Evolutionary conservation across 2,797 vertebrate species (phyloP).

Genomic region (Poeciliopsis infans): DNA sequence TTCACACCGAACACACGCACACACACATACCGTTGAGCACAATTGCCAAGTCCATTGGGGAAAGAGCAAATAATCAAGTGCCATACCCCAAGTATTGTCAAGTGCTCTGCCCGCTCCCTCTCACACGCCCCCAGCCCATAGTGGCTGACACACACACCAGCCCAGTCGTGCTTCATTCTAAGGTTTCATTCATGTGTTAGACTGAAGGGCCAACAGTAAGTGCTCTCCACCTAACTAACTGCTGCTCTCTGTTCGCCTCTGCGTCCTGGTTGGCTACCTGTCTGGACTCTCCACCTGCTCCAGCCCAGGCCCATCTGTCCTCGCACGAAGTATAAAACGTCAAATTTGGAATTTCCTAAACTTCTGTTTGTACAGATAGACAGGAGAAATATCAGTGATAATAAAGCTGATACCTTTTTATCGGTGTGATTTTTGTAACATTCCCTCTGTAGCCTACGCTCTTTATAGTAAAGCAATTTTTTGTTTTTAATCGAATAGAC

Average conservation of each 20-base stretch:
- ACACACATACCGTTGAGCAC: slow-evolving; percentile 24
- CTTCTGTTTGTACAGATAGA: slow-evolving; percentile 8
- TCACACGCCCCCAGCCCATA: background rate
- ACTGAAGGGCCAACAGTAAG: slow-evolving; percentile 75
- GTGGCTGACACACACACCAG: slow-evolving; percentile 44
- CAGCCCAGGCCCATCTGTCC: slow-evolving; percentile 42
- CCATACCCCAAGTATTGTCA: slow-evolving; percentile 65
- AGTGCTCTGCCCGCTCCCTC: slow-evolving; percentile 33
- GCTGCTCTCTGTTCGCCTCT: slow-evolving; percentile 66
- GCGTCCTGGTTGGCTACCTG: slow-evolving; percentile 48
- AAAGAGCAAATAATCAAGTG: slow-evolving; percentile 72
- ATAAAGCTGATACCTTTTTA: background rate
- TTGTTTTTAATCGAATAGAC: background rate
- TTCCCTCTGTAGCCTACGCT: background rate
- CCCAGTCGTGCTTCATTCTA: slow-evolving; percentile 67
- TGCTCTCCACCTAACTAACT: slow-evolving; percentile 82
- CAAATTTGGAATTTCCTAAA: background rate
- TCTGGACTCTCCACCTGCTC: slow-evolving; percentile 44
- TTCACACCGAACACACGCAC: background rate
- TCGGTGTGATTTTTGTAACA: background rate
- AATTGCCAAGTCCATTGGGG: slow-evolving; percentile 67
- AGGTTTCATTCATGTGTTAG: slow-evolving; percentile 72
- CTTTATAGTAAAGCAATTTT: background rate
- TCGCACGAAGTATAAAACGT: background rate
- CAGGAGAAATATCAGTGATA: background rate